phyloP scores from a whole-genome alignment of 2,113 vertebrate genomes.

The Gadus chalcogrammus region DNA sequence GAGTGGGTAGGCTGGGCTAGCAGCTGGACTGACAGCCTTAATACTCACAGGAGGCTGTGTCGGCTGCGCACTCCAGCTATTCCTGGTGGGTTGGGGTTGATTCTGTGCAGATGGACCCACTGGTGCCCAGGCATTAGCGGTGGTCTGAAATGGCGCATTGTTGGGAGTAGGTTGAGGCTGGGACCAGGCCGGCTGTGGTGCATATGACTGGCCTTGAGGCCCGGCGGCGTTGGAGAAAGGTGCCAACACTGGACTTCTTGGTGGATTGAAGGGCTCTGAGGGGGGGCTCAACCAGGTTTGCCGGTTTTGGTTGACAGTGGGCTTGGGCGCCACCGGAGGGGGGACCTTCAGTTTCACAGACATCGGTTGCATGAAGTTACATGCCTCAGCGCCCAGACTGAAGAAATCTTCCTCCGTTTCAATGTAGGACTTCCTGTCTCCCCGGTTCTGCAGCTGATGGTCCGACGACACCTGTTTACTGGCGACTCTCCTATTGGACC shows the following conservation, averaged over 20 bases:
- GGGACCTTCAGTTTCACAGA: constrained; percentile 87
- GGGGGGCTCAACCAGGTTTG: constrained; percentile 79
- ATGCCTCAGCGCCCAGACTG: constrained; percentile 95
- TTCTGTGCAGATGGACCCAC: constrained; percentile 47
- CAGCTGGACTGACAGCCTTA: constrained; percentile 37
- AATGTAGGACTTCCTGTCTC: constrained; percentile 80
- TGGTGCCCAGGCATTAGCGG: constrained; percentile 40
- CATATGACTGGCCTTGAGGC: constrained; percentile 64
- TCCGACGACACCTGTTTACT: constrained; percentile 73
- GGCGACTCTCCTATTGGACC: constrained; percentile 80
- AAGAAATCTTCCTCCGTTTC: constrained; percentile 96
- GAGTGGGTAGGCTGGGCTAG: constrained; percentile 45
- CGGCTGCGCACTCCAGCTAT: constrained; percentile 59
- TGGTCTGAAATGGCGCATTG: constrained; percentile 46
- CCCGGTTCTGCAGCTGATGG: constrained; percentile 74
- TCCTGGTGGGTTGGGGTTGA: constrained; percentile 51
- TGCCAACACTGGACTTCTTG: constrained; percentile 67
- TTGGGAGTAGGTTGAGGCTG: constrained; percentile 52
- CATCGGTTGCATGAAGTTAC: constrained; percentile 93
- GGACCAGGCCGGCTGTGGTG: constrained; percentile 54
- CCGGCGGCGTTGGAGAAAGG: constrained; percentile 41
- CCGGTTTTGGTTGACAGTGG: constrained; percentile 77
- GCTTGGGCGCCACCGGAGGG: constrained; percentile 94
- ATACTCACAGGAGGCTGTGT: constrained; percentile 65
- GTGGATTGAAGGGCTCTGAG: constrained; percentile 66